These are phyloP conservation scores for Stramonita haemastoma DNA, from an alignment of 2,888 invertebrate species.

Conservation along the genomic window DNA sequence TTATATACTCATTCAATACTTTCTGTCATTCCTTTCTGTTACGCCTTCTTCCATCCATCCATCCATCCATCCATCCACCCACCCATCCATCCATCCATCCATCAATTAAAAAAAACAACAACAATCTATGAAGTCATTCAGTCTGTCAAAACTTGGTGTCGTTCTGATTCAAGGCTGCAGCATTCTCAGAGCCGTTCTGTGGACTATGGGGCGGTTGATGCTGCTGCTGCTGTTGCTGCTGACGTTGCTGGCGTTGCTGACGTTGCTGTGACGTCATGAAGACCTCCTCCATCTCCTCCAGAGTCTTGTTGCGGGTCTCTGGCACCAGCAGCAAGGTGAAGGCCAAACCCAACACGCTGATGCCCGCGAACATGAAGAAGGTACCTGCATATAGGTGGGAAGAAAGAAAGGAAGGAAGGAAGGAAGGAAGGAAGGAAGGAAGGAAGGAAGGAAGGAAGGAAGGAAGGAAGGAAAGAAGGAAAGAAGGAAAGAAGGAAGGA, in stretches of 20 bases:
- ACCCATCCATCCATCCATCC: no score
- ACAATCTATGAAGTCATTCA: no score
- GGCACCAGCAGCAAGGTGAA: slow-evolving; percentile 78
- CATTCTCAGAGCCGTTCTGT: neutral
- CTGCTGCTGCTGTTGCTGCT: neutral
- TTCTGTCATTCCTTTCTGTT: no score
- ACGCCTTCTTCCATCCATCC: no score
- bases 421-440: neutral
- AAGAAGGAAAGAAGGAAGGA: neutral
- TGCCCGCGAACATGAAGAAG: slow-evolving; percentile 79
- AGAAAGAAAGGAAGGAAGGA: neutral
- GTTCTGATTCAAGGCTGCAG: neutral
- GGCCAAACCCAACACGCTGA: slow-evolving; percentile 77
- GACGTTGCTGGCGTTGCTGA: neutral
- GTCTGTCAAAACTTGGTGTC: neutral
- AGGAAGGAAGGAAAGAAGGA: neutral
- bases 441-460: neutral
- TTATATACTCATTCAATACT: no score
- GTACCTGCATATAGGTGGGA: slow-evolving; percentile 74
- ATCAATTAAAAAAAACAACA: no score
- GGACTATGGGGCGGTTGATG: neutral
- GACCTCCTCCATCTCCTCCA: slow-evolving; percentile 79
- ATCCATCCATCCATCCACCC: no score
- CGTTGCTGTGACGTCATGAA: slow-evolving; percentile 62
- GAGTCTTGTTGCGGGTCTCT: slow-evolving; percentile 79